Percentiles rank a stretch among this genome's conserved stretches.
These are phyloP conservation scores for Drosophila pruinosa DNA, from an alignment of 1,140 invertebrate genomes.

Conservation along the genomic window DNA sequence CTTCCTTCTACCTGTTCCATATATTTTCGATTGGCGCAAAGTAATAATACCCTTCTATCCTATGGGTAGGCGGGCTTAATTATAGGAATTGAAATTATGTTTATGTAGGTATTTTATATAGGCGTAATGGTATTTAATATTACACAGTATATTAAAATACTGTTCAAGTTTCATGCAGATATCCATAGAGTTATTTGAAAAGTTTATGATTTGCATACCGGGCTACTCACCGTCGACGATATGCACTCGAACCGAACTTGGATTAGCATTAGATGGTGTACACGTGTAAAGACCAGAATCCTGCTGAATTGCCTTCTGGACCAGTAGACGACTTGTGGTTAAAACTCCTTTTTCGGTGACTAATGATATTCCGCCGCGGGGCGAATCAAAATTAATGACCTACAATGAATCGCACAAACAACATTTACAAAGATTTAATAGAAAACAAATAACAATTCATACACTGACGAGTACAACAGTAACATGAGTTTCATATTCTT, in stretches of 20 bases:
- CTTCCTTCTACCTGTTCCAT: too few species aligned
- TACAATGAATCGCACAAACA: slow-evolving; percentile 73
- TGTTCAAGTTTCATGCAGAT: not conserved
- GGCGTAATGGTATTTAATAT: not conserved
- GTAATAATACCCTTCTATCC: too few species aligned
- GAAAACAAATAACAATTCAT: too few species aligned
- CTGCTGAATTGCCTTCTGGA: slow-evolving; percentile 89
- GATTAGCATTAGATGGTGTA: slow-evolving; percentile 90
- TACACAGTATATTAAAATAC: not conserved
- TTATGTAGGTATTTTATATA: too few species aligned
- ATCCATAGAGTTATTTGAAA: not conserved
- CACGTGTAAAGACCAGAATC: slow-evolving; percentile 91
- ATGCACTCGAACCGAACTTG: slow-evolving; percentile 89
- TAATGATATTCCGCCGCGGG: slow-evolving; percentile 89
- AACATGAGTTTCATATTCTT: too few species aligned
- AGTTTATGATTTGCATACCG: slow-evolving; percentile 56
- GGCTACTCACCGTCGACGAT: slow-evolving; percentile 90
- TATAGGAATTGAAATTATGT: too few species aligned
- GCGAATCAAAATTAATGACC: slow-evolving; percentile 92
- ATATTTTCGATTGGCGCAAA: too few species aligned
- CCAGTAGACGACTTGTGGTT: slow-evolving; percentile 90
- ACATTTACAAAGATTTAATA: too few species aligned
- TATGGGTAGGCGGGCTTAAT: too few species aligned
- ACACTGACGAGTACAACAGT: too few species aligned
- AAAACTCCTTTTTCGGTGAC: slow-evolving; percentile 91